phyloP scores from a whole-genome alignment of 2,113 vertebrate genomes.

The Kryptolebias marmoratus region DNA sequence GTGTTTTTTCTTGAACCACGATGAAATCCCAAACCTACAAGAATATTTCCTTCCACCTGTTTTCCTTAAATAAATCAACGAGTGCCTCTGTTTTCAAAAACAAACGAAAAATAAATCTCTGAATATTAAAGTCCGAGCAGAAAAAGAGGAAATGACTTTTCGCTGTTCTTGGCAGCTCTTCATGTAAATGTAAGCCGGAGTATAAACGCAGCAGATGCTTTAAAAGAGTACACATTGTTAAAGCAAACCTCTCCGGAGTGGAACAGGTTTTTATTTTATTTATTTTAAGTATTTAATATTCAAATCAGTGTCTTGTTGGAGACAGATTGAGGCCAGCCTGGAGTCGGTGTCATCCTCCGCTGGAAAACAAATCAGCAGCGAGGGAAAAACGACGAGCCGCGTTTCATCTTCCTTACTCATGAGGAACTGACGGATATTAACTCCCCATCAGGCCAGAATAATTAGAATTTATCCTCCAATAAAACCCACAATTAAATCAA shows the following conservation, averaged over 20 bases:
- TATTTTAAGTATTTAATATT: conserved; percentile 59
- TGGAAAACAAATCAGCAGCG: conserved; percentile 72
- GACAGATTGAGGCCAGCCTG: conserved; percentile 67
- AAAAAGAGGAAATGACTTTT: not conserved
- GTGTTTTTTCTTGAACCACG: too few species aligned
- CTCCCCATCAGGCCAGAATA: conserved; percentile 86
- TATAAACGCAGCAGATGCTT: conserved; percentile 27
- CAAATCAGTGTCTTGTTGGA: conserved; percentile 53
- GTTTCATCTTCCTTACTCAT: conserved; percentile 81
- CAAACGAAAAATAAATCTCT: not conserved
- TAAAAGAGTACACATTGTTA: conserved; percentile 45
- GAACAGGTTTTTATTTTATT: conserved; percentile 1
- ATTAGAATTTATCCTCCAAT: conserved; percentile 92
- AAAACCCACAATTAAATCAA: conserved; percentile 88
- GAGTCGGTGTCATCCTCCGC: conserved; percentile 52
- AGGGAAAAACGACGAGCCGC: conserved; percentile 43
- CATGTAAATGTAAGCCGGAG: not conserved
- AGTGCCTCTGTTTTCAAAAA: not conserved
- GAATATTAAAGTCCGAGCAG: not conserved
- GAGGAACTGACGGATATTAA: conserved; percentile 68
- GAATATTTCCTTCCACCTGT: not conserved
- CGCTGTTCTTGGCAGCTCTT: conserved; percentile 8
- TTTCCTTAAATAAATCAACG: not conserved
- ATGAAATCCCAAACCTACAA: not conserved
- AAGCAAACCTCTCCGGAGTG: conserved; percentile 41